Conservation (phyloP, 2,113 vertebrate genomes). For the Calypte anna region DNA sequence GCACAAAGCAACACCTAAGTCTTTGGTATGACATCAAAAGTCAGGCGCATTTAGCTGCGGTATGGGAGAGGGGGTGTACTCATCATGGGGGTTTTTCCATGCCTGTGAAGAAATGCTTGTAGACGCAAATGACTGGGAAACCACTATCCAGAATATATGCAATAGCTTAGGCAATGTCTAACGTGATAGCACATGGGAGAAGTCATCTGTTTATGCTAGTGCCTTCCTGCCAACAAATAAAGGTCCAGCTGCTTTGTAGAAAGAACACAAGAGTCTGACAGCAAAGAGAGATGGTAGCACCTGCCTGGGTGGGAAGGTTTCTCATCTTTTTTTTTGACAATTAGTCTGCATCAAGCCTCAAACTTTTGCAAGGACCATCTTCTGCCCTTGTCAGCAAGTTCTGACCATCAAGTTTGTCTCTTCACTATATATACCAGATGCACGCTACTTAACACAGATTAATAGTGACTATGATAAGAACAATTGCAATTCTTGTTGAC, state of each 20-base stretch:
- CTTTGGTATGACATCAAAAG: not conserved
- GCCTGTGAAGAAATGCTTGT: not conserved
- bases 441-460: not conserved
- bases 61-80: not conserved
- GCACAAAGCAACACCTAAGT: not conserved
- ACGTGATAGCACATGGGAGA: not conserved
- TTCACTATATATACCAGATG: not conserved
- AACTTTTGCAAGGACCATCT: not conserved
- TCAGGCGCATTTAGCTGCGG: fast-evolving
- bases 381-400: not conserved
- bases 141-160: not conserved
- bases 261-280: not conserved
- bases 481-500: not conserved
- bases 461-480: not conserved
- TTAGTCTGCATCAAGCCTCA: not conserved
- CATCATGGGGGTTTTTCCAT: not conserved
- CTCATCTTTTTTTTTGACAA: not conserved
- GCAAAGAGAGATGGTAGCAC: not conserved
- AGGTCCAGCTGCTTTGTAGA: not conserved
- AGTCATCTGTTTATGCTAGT: not conserved
- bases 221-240: not conserved
- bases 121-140: slow-evolving; percentile 1
- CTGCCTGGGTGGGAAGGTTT: not conserved
- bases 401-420: not conserved
- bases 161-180: not conserved